These are phyloP conservation scores for Junonia oenone DNA, from an alignment of 2,888 invertebrate genomes.

Conservation along the genomic window DNA sequence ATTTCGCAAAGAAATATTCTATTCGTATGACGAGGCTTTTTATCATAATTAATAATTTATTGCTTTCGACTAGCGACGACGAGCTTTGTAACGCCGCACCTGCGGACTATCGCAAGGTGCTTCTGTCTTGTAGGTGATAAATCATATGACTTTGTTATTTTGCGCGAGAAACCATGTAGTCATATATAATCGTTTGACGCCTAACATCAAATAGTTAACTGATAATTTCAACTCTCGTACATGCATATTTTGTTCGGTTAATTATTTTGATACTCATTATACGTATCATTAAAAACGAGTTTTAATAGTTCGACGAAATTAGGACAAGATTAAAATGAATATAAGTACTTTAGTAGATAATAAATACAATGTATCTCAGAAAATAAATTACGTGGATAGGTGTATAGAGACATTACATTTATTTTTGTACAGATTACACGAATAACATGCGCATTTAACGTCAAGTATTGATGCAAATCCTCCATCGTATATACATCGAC, in stretches of 20 bases:
- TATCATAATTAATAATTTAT: constrained; percentile 79
- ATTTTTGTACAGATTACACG: constrained; percentile 7
- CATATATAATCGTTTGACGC: constrained; percentile 20
- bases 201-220: constrained; percentile 16
- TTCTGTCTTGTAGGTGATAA: constrained; percentile 61
- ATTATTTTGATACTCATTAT: neutral
- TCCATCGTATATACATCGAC: constrained; percentile 44
- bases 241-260: neutral
- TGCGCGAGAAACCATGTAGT: constrained; percentile 18
- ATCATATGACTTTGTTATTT: constrained; percentile 48
- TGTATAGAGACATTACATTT: constrained; percentile 7
- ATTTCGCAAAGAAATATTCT: constrained; percentile 33
- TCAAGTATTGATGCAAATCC: constrained; percentile 58
- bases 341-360: neutral
- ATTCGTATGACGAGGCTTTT: constrained; percentile 57
- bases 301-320: neutral
- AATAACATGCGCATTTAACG: constrained; percentile 48
- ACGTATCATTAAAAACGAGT: neutral
- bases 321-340: neutral
- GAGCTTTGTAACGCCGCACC: constrained; percentile 63
- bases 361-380: neutral
- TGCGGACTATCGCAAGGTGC: constrained; percentile 61
- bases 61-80: constrained; percentile 59
- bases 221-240: constrained; percentile 8
- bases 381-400: neutral